phyloP scores from a whole-genome alignment of 92 coral and sea anemone species.

The Phymanthus crucifer region DNA sequence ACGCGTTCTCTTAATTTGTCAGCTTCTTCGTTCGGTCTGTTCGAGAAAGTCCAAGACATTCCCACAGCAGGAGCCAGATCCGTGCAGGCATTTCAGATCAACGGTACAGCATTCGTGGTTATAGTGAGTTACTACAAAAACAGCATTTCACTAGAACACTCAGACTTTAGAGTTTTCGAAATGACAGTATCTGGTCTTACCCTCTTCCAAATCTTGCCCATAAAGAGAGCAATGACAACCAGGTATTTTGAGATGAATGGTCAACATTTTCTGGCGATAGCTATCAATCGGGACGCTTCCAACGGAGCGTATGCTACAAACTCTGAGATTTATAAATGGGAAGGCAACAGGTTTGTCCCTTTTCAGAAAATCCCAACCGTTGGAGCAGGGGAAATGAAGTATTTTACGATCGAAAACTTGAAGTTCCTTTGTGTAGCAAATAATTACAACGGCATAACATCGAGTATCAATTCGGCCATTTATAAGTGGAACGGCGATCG shows the following conservation, averaged over 20 bases:
- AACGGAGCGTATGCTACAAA: background rate
- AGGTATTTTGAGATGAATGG: constrained; percentile 20
- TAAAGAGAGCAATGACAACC: background rate
- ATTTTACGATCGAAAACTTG: background rate
- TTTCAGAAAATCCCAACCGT: constrained; percentile 10
- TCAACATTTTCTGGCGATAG: constrained; percentile 18
- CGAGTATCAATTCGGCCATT: background rate
- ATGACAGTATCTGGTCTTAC: constrained; percentile 2
- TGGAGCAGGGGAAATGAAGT: constrained; percentile 5
- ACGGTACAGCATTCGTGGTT: background rate
- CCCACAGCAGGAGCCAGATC: constrained; percentile 15
- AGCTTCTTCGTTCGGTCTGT: constrained; percentile 22
- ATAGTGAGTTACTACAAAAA: background rate
- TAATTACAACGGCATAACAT: background rate
- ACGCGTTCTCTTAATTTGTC: background rate
- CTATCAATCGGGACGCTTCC: background rate
- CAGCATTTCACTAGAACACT: background rate
- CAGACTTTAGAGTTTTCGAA: background rate
- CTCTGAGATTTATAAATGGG: constrained; percentile 23
- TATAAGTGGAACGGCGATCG: background rate
- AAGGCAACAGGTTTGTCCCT: background rate
- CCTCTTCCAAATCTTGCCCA: background rate
- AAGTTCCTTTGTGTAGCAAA: constrained; percentile 29
- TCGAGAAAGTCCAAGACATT: constrained; percentile 16
- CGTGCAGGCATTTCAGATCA: constrained; percentile 11